Evolutionary conservation across 2,797 vertebrate species (phyloP), one percentile per base, ranked within the genome.

Genomic region (Telmatherina bonti): DNA sequence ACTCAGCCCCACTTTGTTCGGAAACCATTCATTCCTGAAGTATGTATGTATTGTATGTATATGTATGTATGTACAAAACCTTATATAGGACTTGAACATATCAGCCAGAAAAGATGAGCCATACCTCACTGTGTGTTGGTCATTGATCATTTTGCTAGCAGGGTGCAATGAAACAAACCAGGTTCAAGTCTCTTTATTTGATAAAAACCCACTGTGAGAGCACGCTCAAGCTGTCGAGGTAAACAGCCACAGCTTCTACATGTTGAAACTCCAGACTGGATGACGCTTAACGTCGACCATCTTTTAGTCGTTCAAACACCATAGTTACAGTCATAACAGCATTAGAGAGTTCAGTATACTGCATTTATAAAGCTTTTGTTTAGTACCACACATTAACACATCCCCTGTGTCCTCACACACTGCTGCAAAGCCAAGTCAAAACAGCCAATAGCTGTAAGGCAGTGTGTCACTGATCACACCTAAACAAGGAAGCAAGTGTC

Each of bases 401-500:
- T 76, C 66, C 70, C 71, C 72, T 41, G 70, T 84, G 71, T 75
- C 64, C 72, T 83, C 85, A 81, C 77, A 72, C 64, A 26, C 43
- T 15, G 12, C 74, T 55, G 74, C 77, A 81, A 56, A 66, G 58
- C 13, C 1, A 70, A 59, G 72, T 80, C 58, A 70, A 67, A 82
- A 74, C 31, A 72, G 53, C 70, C 78, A 52, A 62, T 67, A 49
- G 33, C 59, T 76, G 64, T 64, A 57, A 78, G 80, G 68, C 53
- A 36, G 54, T 31, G 67, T 71, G 70, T 79, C 72, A 67, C 67
- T 56, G 72, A 83, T 86, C 71, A 57, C 69, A 86, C 70, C 90
- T 92, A 91, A 87, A 88, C 78, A 35, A 82, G 84, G 93, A 94
- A 90, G 93, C 93, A 92, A 94, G 94, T 86, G 91, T 90, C 89